Evolutionary conservation across 2,113 vertebrate genomes (phyloP).

Genomic region (Geothlypis trichas): DNA sequence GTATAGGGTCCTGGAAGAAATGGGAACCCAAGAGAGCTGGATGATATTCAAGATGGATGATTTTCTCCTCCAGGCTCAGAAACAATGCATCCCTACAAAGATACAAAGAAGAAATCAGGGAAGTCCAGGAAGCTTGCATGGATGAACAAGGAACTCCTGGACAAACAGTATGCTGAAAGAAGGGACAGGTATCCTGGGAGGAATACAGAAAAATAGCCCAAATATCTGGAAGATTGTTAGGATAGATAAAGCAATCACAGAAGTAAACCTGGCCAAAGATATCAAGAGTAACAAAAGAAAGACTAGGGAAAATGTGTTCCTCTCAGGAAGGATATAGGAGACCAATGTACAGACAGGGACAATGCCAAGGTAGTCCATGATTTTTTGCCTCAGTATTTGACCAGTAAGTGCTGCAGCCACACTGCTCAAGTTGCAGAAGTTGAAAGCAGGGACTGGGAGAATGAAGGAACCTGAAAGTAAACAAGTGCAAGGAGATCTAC

Average conservation of each 20-base stretch:
- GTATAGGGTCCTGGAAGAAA: background rate
- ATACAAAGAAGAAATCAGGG: background rate
- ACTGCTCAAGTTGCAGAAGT: background rate
- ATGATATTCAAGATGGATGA: background rate
- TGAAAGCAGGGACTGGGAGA: background rate
- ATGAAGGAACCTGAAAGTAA: background rate
- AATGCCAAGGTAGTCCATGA: background rate
- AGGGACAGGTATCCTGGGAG: background rate
- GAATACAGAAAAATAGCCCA: background rate
- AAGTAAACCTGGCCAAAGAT: background rate
- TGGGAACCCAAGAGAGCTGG: background rate
- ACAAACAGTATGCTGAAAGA: background rate
- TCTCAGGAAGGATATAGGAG: background rate
- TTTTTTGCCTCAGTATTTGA: background rate
- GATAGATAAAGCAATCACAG: background rate
- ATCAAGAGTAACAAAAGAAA: background rate
- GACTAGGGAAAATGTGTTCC: background rate
- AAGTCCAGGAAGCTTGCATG: background rate
- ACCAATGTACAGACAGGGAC: accelerated
- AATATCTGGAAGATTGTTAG: background rate
- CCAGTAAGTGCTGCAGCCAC: background rate
- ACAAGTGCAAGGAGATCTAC: background rate
- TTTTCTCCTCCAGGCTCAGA: background rate
- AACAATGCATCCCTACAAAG: background rate
- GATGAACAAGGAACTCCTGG: background rate